Percentiles rank a stretch among this genome's conserved stretches.
These are phyloP conservation scores for Theonella swinhoei DNA, from an alignment of 37 sponge, comb jelly and placozoan genomes.

Conservation along the genomic window DNA sequence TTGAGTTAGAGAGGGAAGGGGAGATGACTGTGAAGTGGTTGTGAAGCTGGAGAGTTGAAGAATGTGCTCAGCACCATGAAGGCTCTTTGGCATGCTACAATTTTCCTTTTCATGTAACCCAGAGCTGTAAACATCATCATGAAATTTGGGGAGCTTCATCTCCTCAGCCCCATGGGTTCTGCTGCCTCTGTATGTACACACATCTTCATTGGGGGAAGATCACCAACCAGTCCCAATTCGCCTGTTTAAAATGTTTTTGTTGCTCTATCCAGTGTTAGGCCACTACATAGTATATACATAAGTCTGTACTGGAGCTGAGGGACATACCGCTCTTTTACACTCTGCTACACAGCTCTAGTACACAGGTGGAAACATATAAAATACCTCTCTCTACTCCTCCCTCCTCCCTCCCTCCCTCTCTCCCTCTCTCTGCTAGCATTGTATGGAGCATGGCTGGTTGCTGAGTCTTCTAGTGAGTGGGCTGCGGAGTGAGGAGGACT, in stretches of 20 bases:
- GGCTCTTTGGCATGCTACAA: too few species aligned
- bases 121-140: too few species aligned
- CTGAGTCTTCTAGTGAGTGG: slow-evolving; percentile 54
- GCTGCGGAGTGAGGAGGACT: slow-evolving; percentile 48
- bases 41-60: too few species aligned
- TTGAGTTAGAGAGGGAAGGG: too few species aligned
- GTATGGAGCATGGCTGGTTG: slow-evolving; percentile 54
- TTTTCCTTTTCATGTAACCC: too few species aligned
- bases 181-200: not conserved
- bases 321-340: slow-evolving; percentile 54
- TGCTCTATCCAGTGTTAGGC: slow-evolving; percentile 46
- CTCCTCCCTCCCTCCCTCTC: too few species aligned
- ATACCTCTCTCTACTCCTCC: too few species aligned
- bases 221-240: not conserved
- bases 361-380: too few species aligned
- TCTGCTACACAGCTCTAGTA: slow-evolving; percentile 67
- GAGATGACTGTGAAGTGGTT: too few species aligned
- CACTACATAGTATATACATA: slow-evolving; percentile 49
- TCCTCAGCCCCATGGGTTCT: too few species aligned
- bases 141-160: too few species aligned
- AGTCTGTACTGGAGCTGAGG: slow-evolving; percentile 49
- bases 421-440: not conserved
- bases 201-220: not conserved
- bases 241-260: not conserved
- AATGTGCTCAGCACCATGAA: too few species aligned